A percentile compares a stretch with the other conserved stretches of the same genome.
These are phyloP conservation scores for Drosophila nasuta DNA, from an alignment of 1,140 invertebrate genomes.

Conservation along the genomic window DNA sequence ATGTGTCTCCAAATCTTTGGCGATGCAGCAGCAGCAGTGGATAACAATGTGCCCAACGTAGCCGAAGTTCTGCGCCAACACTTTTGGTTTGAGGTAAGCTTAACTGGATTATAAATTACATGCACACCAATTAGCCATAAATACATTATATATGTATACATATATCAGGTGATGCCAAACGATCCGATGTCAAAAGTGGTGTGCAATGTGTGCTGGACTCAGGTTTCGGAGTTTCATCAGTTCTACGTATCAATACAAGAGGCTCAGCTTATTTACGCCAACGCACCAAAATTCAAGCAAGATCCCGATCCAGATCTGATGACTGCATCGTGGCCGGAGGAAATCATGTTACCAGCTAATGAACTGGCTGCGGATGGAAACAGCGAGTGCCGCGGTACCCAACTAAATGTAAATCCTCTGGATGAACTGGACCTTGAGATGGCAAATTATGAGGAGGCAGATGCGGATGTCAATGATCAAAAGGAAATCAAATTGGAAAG, in stretches of 20 bases:
- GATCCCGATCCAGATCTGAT: constrained; percentile 65
- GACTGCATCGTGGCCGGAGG: constrained; percentile 64
- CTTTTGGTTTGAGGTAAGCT: constrained; percentile 78
- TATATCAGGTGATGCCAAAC: constrained; percentile 57
- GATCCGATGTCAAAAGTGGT: constrained; percentile 75
- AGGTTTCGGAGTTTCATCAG: constrained; percentile 79
- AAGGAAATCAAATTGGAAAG: constrained; percentile 63
- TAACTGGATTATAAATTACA: constrained; percentile 11
- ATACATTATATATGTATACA: not conserved
- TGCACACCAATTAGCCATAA: not conserved
- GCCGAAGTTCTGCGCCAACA: constrained; percentile 70
- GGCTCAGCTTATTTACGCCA: constrained; percentile 72
- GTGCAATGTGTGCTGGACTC: constrained; percentile 76
- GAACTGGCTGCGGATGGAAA: constrained; percentile 55
- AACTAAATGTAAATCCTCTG: constrained; percentile 66
- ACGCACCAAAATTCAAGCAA: constrained; percentile 61
- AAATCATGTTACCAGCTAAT: constrained; percentile 66
- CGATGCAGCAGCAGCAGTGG: constrained; percentile 26
- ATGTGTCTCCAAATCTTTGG: constrained; percentile 71
- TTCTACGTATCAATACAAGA: constrained; percentile 79
- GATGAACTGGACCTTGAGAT: constrained; percentile 62
- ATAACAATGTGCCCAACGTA: constrained; percentile 52
- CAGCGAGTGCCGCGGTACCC: constrained; percentile 25
- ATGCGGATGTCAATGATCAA: constrained; percentile 10
- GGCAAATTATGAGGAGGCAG: constrained; percentile 16